phyloP scores from a whole-genome alignment of 1,140 invertebrate genomes.

The Trichonephila inaurata region DNA sequence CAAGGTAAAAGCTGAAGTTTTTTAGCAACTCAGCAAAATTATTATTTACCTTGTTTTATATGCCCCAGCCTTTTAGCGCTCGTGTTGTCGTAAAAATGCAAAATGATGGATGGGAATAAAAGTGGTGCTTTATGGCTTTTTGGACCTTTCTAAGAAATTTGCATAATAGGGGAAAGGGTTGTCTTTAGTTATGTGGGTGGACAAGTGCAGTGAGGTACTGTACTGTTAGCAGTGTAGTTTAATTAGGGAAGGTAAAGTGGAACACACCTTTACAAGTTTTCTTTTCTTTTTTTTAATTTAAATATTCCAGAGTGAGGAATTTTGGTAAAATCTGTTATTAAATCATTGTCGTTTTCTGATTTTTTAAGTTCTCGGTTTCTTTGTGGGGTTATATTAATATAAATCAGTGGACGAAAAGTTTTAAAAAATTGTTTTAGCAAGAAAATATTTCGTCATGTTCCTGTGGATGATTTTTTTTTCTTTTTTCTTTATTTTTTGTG shows the following conservation, averaged over 20 bases:
- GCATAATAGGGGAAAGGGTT: neutral
- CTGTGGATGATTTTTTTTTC: neutral
- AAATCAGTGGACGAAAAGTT: too few species aligned
- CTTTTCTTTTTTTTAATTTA: too few species aligned
- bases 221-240: neutral
- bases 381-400: too few species aligned
- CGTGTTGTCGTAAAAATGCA: conserved; percentile 35
- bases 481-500: neutral
- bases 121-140: conserved; percentile 35
- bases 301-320: too few species aligned
- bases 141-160: neutral
- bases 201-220: neutral
- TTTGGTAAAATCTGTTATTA: too few species aligned
- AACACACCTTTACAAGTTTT: neutral
- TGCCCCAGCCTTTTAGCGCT: conserved; percentile 1
- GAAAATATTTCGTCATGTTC: neutral
- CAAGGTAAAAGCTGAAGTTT: conserved; percentile 26
- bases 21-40: conserved; percentile 37
- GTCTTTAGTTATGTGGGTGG: neutral
- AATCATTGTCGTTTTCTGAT: too few species aligned
- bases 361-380: too few species aligned
- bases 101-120: conserved; percentile 34
- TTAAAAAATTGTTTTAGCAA: neutral
- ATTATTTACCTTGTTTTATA: conserved; percentile 47
- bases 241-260: neutral